phyloP scores from a whole-genome alignment of 2,797 vertebrate genomes.

The Oophaga sylvatica region DNA sequence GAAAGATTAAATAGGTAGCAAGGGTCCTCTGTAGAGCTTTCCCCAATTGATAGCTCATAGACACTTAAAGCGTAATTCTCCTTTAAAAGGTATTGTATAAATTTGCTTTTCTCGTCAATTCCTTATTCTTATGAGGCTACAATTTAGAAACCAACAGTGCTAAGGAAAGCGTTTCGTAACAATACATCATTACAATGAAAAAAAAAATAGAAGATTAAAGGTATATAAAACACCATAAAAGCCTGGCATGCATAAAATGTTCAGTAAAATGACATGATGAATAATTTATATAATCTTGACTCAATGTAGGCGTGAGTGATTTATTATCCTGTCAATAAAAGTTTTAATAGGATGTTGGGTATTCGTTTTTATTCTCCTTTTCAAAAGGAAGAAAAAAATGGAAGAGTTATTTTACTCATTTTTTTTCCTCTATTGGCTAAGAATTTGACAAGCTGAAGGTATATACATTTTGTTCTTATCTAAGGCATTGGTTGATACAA shows the following conservation, averaged over 20 bases:
- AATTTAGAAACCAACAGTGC: neutral
- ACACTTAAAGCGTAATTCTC: neutral
- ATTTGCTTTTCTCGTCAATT: neutral
- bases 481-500: neutral
- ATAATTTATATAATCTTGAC: constrained; percentile 43
- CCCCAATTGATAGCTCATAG: neutral
- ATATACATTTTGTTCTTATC: neutral
- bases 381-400: neutral
- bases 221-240: constrained; percentile 19
- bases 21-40: neutral
- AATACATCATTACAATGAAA: constrained; percentile 8
- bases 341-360: constrained; percentile 39
- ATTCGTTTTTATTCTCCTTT: neutral
- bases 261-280: constrained; percentile 37
- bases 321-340: constrained; percentile 52
- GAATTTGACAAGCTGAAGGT: neutral
- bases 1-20: neutral
- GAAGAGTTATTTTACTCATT: neutral
- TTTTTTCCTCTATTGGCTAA: neutral
- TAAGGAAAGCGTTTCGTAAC: constrained; percentile 14
- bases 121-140: neutral
- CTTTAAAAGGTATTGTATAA: neutral
- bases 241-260: constrained; percentile 1
- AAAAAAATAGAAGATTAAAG: neutral
- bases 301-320: constrained; percentile 38